These are phyloP conservation scores for Physocephala rufipes DNA, from an alignment of 2,888 invertebrate species.

Conservation along the genomic window DNA sequence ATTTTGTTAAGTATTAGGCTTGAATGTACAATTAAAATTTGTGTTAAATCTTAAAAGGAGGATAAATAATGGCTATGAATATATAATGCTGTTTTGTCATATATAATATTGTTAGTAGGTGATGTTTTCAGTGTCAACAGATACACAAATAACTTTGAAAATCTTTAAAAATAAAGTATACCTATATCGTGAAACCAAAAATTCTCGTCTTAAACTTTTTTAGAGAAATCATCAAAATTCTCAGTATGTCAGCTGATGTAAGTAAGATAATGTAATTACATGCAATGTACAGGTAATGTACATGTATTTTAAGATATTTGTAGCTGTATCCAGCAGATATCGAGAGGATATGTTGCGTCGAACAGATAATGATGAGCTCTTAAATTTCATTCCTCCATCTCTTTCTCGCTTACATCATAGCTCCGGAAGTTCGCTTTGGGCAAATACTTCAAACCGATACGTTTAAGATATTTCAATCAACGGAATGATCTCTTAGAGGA, in stretches of 20 bases:
- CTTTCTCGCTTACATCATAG: background rate
- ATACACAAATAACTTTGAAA: background rate
- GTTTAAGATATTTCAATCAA: slow-evolving; percentile 79
- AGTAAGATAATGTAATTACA: background rate
- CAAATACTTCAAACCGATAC: slow-evolving; percentile 70
- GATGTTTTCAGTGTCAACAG: slow-evolving; percentile 8
- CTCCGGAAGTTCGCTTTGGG: background rate
- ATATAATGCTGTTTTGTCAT: too few relatives aligned
- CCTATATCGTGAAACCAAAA: background rate
- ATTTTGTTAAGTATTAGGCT: too few relatives aligned
- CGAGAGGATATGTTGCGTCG: background rate
- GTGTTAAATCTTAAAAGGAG: too few relatives aligned
- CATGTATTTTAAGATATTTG: too few relatives aligned
- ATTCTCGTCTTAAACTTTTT: slow-evolving; percentile 4
- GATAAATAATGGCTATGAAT: too few relatives aligned
- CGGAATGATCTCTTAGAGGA: slow-evolving; percentile 80
- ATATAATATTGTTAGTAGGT: background rate
- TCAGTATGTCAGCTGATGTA: slow-evolving; percentile 7
- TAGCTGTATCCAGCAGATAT: too few relatives aligned
- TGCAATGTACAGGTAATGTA: too few relatives aligned
- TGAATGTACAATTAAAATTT: too few relatives aligned
- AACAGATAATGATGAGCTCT: background rate
- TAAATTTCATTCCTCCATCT: background rate
- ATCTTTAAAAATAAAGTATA: background rate
- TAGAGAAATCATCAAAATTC: background rate